Base-by-base conservation (phyloP, 64 coral and sea anemone genomes). In the Catalaphyllia jardinei region DNA sequence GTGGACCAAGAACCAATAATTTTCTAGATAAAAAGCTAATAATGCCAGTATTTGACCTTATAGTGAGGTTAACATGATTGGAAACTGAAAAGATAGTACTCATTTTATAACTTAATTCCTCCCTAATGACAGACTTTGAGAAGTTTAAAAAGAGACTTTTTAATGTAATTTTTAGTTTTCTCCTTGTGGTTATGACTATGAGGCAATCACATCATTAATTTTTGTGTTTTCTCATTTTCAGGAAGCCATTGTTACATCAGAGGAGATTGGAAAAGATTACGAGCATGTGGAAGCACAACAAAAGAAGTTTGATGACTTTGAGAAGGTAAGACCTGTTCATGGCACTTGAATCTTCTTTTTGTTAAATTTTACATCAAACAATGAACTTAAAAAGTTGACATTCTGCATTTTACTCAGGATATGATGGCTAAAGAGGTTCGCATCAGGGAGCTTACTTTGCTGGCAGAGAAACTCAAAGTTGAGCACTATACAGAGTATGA, bases 231-330 rank as follows among this genome's bases (percentile, higher is more conserved):
- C 18, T 64, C 74, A 60, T 10, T 39, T 87, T 51, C 72, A 99
- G 97, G 97, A 93, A 65, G 97, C 94, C 29, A 87, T 99, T 90
- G 97, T 99, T 0, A 99, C 97, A 6, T 93, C 93, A 17, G 97
- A 99, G 73, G 97, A 99, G 78, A 84, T 95, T 86, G 97, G 97
- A 35, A 95, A 99, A 54, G 97, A 99, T 76, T 99, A 86, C 74
- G 97, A 99, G 63, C 97, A 99, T 88, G 97, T 99, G 84, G 97
- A 99, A 91, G 97, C 97, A 74, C 94, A 93, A 74, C 88, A 93
- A 60, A 99, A 99, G 91, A 99, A 99, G 80, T 99, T 99, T 80
- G 97, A 99, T 88, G 97, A 99, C 71, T 99, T 95, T 86, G 94
- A 99, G 79, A 99, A 99, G 87, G 94, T 96, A 50, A 46, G 42